Evolutionary conservation across 2,888 invertebrate species (phyloP), one percentile per base, ranked within the genome.

Genomic region (Dysmachus trigonus): DNA sequence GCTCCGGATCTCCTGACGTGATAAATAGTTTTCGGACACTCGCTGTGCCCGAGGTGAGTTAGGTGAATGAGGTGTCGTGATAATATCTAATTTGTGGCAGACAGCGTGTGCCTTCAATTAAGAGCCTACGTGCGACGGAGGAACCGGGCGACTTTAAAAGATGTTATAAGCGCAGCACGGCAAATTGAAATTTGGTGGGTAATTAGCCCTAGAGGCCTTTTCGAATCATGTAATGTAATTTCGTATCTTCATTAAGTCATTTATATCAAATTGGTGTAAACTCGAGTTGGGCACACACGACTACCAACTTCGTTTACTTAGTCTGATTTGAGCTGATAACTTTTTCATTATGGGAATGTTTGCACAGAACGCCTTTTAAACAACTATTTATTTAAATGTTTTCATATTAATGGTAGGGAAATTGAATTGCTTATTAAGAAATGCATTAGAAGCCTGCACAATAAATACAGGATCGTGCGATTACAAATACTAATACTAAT

Each of bases 1-100:
- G 83, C 72, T 84, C 33, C n/a, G 83, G 83, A 84, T 72, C 83
- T 85, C 33, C 18, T 51, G 74, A 51, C 53, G 51, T 85, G 85
- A 85, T 85, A 85, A 85, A 85, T 74, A 73, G 74, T 84, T 33
- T 31, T 73, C 15, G 71, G 83, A 72, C 41, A 53, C 31, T 82
- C 73, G n/a, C n/a, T 13, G 31, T 33, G 31, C 18, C 18, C 22
- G 82, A 33, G 62, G 31, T 35, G 35, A 71, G 82, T 47, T 74
- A 74, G 74, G 72, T 74, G 74, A 85, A 74, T 31, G 74, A 85
- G 74, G 74, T 85, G 85, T 74, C 85, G 85, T 85, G 85, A 85
- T 85, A 85, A 85, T 85, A 85, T 85, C 85, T 85, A 85, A 85
- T 85, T 85, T 85, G 85, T 51, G 85, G 85, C 73, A 47, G 84